Base-by-base conservation (phyloP, 2,113 vertebrate species). In the Polypterus bichir region DNA sequence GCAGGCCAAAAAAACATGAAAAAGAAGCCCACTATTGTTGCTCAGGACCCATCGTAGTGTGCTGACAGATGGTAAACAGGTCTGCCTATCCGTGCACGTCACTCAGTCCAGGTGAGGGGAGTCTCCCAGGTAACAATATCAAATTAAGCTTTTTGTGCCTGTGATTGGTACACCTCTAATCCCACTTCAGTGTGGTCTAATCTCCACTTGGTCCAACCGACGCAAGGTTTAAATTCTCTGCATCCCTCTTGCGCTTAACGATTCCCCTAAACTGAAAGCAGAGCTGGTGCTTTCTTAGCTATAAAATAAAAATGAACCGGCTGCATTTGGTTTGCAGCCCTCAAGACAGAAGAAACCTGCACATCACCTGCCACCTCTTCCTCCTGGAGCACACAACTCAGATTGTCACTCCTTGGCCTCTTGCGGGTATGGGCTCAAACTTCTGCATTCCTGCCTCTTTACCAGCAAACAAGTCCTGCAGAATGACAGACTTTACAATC, bases 401-500 rank as follows among this genome's bases (percentile, higher is more conserved):
- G 3, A 10, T 10, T 52, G 3, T 52, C 3, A 3, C 51, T 3
- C 51, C 51, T 10, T 10, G 7, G 51, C 51, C 51, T 52, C 10
- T 52, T 7, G 10, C 10, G 10, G 10, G 10, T 52, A 8, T 6
- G 3, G 5, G n/a, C 44, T 3, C 44, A 6, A 3, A 7, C 46
- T 7, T 9, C 46, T 44, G n/a, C 59, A 52, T 10, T 52, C 59
- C 59, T 7, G 46, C 6, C 27, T 0, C 9, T 1, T 4, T 1
- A 6, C n/a, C 44, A 47, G 49, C n/a, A 2, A 58, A 44, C 3
- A 8, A 54, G 8, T 9, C 60, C 3, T 60, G 11, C 11, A 49
- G 55, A 4, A 7, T 66, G 8, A 49, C 48, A 0, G 60, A 66
- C 47, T 66, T 66, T 49, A 62, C 59, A 45, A 66, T 66, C 11